Conservation (phyloP, 92 coral and sea anemone genomes). For the Zoanthus sansibaricus region DNA sequence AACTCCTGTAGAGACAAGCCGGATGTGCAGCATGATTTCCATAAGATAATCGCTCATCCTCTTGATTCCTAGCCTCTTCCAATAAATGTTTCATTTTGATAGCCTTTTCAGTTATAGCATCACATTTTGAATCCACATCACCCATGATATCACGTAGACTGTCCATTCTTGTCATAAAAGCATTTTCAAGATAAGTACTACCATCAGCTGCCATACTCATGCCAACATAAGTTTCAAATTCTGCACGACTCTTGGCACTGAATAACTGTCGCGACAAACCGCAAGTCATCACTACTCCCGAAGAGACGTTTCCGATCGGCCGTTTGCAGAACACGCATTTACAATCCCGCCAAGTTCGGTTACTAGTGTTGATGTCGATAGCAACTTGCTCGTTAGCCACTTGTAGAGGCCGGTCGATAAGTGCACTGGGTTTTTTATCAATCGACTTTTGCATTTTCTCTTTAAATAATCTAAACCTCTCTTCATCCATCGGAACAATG, state of each 20-base stretch:
- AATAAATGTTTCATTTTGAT: not conserved
- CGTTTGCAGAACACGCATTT: constrained; percentile 2
- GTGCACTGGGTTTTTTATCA: not conserved
- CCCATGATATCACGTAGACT: not conserved
- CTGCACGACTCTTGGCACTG: not conserved
- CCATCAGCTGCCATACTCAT: not conserved
- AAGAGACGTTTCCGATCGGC: not conserved
- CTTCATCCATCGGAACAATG: not conserved
- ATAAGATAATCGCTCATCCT: not conserved
- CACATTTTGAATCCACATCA: not conserved
- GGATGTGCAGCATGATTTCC: not conserved
- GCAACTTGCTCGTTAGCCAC: not conserved
- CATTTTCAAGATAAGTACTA: not conserved
- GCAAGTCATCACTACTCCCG: constrained; percentile 19
- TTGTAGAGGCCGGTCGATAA: not conserved
- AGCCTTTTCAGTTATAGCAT: not conserved
- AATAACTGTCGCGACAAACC: not conserved
- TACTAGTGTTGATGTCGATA: constrained; percentile 4
- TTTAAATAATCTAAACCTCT: not conserved
- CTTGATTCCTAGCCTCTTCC: not conserved
- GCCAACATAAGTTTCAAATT: not conserved
- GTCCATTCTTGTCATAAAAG: not conserved
- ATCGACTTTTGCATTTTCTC: not conserved
- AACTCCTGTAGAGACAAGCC: not conserved
- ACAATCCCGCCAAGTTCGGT: not conserved